phyloP scores from a whole-genome alignment of 2,888 invertebrate species.

The Lithosia quadra region DNA sequence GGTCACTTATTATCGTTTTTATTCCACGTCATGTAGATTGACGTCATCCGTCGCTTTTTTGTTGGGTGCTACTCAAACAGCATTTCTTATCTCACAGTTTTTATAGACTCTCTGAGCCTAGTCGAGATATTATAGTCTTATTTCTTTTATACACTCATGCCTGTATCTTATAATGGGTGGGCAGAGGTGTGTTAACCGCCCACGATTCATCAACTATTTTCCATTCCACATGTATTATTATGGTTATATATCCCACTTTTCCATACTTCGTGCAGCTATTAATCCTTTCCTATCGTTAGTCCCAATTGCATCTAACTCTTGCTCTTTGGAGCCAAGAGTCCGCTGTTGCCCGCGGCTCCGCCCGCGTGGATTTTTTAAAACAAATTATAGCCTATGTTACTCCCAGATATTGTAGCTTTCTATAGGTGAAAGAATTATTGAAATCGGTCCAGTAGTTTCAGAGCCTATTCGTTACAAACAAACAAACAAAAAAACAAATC shows the following conservation, averaged over 20 bases:
- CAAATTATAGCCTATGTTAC: too few relatives aligned
- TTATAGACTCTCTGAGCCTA: slow-evolving; percentile 1
- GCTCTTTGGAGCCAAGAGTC: too few relatives aligned
- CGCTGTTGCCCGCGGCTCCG: too few relatives aligned
- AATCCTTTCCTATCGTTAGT: too few relatives aligned
- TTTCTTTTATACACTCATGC: neutral
- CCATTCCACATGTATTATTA: too few relatives aligned
- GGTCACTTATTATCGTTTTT: slow-evolving; percentile 17
- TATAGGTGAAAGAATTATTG: too few relatives aligned
- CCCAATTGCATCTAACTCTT: too few relatives aligned
- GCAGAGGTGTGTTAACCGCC: neutral
- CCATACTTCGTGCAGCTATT: neutral
- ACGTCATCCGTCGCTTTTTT: slow-evolving; percentile 18
- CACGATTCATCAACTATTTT: neutral
- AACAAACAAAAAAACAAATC: too few relatives aligned
- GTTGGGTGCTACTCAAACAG: slow-evolving; percentile 10
- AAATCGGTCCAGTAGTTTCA: too few relatives aligned
- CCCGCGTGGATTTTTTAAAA: too few relatives aligned
- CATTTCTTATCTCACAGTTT: slow-evolving; percentile 7
- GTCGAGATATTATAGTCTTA: neutral
- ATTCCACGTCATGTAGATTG: slow-evolving; percentile 10
- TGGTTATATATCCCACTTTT: neutral
- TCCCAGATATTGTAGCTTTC: too few relatives aligned
- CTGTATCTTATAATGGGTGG: neutral
- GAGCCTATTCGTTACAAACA: too few relatives aligned